A percentile compares a stretch with the other conserved stretches of the same genome.
phyloP scores from a whole-genome alignment of 2,113 vertebrate species.

The Porphyrio hochstetteri region DNA sequence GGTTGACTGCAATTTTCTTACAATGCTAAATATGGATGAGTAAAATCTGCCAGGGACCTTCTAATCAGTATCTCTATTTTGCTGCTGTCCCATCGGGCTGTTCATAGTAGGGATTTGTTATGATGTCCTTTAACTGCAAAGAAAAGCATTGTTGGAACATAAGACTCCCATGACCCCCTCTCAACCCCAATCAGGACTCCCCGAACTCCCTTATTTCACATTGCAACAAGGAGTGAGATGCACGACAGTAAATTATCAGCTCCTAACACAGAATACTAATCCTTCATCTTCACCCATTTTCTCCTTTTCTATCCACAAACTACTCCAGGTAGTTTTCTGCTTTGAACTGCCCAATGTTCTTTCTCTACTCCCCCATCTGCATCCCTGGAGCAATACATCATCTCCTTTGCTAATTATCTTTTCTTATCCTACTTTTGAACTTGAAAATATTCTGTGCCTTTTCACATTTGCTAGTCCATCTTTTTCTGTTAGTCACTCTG shows the following conservation, averaged over 20 bases:
- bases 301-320: neutral
- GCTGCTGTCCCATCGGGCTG: neutral
- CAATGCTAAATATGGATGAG: neutral
- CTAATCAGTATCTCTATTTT: constrained; percentile 1
- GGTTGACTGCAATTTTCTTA: neutral
- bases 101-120: neutral
- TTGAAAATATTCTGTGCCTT: neutral
- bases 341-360: neutral
- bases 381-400: neutral
- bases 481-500: neutral
- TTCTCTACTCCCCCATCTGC: neutral
- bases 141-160: neutral
- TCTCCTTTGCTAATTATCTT: neutral
- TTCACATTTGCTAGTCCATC: neutral
- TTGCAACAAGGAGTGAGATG: neutral
- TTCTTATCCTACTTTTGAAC: neutral
- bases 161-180: neutral
- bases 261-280: neutral
- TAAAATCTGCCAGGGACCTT: neutral
- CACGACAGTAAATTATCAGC: neutral
- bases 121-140: neutral
- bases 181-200: constrained; percentile 9
- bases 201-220: neutral
- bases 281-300: neutral
- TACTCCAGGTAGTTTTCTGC: neutral